phyloP scores from a whole-genome alignment of 2,797 vertebrate genomes.

The Chelmon rostratus region DNA sequence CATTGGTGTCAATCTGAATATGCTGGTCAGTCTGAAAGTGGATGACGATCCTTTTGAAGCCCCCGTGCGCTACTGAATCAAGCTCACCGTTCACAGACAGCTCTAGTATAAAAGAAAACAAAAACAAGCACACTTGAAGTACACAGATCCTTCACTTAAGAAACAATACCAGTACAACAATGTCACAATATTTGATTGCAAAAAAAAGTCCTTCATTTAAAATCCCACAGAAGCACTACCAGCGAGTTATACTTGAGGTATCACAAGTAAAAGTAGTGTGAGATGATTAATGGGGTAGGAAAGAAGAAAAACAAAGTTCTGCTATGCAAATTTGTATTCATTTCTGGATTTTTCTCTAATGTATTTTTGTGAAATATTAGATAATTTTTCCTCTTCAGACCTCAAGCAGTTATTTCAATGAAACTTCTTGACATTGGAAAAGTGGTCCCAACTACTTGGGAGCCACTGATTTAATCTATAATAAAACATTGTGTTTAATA shows the following conservation, averaged over 20 bases:
- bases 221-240: not conserved
- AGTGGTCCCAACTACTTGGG: not conserved
- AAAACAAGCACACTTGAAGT: not conserved
- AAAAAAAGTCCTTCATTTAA: not conserved
- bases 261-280: not conserved
- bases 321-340: too few species aligned
- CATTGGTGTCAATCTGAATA: conserved; percentile 49
- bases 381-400: not conserved
- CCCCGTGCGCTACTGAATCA: conserved; percentile 8
- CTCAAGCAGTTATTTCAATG: not conserved
- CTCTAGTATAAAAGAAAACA: conserved; percentile 55
- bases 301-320: too few species aligned
- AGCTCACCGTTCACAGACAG: conserved; percentile 80
- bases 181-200: not conserved
- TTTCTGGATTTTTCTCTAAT: too few species aligned
- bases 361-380: not conserved
- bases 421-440: not conserved
- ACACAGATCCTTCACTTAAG: not conserved
- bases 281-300: not conserved
- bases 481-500: not conserved
- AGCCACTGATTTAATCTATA: not conserved
- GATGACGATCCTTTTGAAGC: conserved; percentile 75
- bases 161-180: not conserved
- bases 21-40: conserved; percentile 37
- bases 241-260: not conserved